A percentile compares a stretch with the other conserved stretches of the same genome.
phyloP scores from a whole-genome alignment of 2,113 vertebrate genomes.

The Ginglymostoma cirratum region DNA sequence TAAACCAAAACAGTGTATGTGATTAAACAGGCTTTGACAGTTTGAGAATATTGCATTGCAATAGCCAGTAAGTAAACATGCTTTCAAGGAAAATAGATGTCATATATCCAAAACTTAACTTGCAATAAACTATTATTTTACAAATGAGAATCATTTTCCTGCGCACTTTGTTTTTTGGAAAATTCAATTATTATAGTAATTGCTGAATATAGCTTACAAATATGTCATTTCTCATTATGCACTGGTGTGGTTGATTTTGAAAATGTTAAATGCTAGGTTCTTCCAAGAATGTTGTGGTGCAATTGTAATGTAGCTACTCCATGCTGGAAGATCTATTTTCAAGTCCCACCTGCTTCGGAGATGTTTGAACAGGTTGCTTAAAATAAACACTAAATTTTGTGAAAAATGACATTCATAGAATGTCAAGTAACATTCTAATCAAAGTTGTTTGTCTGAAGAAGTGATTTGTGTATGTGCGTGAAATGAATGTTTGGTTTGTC shows the following conservation, averaged over 20 bases:
- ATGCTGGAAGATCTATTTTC: too few relatives aligned
- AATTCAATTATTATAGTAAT: neutral
- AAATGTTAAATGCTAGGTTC: too few relatives aligned
- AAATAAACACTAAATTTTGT: neutral
- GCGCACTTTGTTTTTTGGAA: neutral
- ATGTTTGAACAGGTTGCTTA: too few relatives aligned
- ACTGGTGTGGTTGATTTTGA: too few relatives aligned
- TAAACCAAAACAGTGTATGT: neutral
- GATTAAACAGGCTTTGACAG: neutral
- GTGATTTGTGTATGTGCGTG: neutral
- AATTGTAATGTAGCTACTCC: too few relatives aligned
- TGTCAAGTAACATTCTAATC: neutral
- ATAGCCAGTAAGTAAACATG: neutral
- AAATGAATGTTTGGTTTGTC: neutral
- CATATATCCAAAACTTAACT: neutral
- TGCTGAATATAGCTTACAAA: neutral
- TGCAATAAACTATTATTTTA: neutral
- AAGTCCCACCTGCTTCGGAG: too few relatives aligned
- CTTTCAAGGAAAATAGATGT: neutral
- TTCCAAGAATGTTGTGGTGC: too few relatives aligned
- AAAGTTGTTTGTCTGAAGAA: neutral
- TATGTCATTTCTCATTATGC: neutral
- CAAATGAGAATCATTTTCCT: neutral
- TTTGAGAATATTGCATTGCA: neutral
- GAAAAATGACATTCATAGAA: neutral